phyloP scores from a whole-genome alignment of 2,888 invertebrate genomes.

The Ctena decussata region DNA sequence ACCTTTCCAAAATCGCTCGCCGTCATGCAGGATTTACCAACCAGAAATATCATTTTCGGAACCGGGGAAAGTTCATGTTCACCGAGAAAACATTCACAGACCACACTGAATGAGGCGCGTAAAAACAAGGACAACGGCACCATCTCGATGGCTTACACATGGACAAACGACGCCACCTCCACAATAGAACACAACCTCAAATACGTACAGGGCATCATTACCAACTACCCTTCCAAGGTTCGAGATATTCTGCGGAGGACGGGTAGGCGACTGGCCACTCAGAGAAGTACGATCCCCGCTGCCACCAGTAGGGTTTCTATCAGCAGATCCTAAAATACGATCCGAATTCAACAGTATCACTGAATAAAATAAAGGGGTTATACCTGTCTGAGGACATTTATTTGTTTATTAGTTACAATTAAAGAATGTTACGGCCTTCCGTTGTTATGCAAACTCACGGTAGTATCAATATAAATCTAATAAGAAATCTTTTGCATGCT shows the following conservation, averaged over 20 bases:
- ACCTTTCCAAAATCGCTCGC: conserved; percentile 3
- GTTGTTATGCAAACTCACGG: too few species aligned
- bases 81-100: neutral
- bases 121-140: conserved; percentile 20
- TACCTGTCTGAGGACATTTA: too few species aligned
- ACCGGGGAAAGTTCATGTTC: conserved; percentile 20
- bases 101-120: conserved; percentile 13
- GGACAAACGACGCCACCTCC: conserved; percentile 14
- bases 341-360: too few species aligned
- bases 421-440: too few species aligned
- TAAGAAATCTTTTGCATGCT: too few species aligned
- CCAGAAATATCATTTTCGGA: conserved; percentile 22
- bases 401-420: too few species aligned
- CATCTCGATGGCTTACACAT: conserved; percentile 9
- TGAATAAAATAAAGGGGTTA: too few species aligned
- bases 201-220: conserved; percentile 21
- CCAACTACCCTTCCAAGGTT: conserved; percentile 15
- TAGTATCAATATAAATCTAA: too few species aligned
- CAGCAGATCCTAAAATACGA: too few species aligned
- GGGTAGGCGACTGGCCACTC: conserved; percentile 15
- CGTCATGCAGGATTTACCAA: conserved; percentile 11
- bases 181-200: conserved; percentile 10
- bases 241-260: neutral
- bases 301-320: too few species aligned
- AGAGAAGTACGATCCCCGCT: neutral